These are phyloP conservation scores for Leucopsar rothschildi DNA, from an alignment of 2,113 vertebrate genomes.

Conservation along the genomic window DNA sequence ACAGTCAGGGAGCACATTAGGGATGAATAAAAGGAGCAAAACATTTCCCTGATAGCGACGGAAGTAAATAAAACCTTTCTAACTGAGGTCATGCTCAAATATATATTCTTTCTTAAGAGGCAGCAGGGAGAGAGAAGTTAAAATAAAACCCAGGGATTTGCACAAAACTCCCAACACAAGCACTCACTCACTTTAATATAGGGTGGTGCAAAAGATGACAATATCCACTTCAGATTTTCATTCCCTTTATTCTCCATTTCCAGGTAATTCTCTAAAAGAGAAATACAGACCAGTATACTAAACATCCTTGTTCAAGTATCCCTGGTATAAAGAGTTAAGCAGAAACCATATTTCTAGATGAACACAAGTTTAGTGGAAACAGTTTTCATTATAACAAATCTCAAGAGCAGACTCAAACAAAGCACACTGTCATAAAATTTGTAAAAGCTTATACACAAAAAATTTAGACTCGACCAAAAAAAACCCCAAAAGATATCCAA, in stretches of 20 bases:
- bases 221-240: conserved; percentile 84
- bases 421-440: background rate
- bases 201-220: conserved; percentile 90
- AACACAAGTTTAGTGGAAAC: background rate
- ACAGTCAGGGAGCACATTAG: background rate
- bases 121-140: background rate
- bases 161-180: background rate
- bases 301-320: background rate
- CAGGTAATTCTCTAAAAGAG: conserved; percentile 75
- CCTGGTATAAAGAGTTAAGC: background rate
- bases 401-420: background rate
- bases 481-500: background rate
- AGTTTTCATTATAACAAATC: background rate
- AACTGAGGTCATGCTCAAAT: background rate
- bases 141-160: background rate
- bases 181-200: conserved; percentile 87
- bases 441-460: background rate
- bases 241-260: conserved; percentile 85
- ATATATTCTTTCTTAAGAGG: background rate
- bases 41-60: background rate
- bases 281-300: background rate
- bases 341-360: background rate
- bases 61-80: background rate
- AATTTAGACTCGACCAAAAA: background rate
- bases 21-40: background rate